phyloP scores from a whole-genome alignment of 1,140 invertebrate genomes.

The Cecropterus lyciades region DNA sequence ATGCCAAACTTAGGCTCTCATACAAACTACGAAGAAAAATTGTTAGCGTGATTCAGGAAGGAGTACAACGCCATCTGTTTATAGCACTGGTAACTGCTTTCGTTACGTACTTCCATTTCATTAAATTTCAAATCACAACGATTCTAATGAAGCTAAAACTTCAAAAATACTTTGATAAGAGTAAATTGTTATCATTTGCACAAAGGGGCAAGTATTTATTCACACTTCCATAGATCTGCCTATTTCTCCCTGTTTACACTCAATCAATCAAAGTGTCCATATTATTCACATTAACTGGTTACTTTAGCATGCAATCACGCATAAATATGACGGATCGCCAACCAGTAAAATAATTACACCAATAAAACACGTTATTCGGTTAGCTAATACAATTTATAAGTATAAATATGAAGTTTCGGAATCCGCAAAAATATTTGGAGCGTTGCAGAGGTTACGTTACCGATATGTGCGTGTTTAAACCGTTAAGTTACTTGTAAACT shows the following conservation, averaged over 20 bases:
- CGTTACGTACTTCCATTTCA: too few relatives aligned
- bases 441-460: slow-evolving; percentile 25
- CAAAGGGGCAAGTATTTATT: too few relatives aligned
- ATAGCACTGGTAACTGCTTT: too few relatives aligned
- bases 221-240: neutral
- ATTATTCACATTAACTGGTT: slow-evolving; percentile 9
- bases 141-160: too few relatives aligned
- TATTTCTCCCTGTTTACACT: neutral
- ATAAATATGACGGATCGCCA: slow-evolving; percentile 8
- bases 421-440: slow-evolving; percentile 29
- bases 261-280: neutral
- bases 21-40: too few relatives aligned
- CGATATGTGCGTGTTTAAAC: slow-evolving; percentile 7
- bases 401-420: slow-evolving; percentile 31
- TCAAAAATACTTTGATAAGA: too few relatives aligned
- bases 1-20: too few relatives aligned
- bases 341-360: slow-evolving; percentile 11
- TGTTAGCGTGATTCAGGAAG: too few relatives aligned
- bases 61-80: too few relatives aligned
- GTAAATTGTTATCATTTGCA: too few relatives aligned
- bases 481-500: neutral
- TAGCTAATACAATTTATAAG: slow-evolving; percentile 29
- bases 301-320: slow-evolving; percentile 11
- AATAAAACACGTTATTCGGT: slow-evolving; percentile 18
- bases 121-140: too few relatives aligned